Percentiles rank a stretch among this genome's conserved stretches.
Conservation (phyloP, 2,113 vertebrate species). For the Illadopsis cleaveri region DNA sequence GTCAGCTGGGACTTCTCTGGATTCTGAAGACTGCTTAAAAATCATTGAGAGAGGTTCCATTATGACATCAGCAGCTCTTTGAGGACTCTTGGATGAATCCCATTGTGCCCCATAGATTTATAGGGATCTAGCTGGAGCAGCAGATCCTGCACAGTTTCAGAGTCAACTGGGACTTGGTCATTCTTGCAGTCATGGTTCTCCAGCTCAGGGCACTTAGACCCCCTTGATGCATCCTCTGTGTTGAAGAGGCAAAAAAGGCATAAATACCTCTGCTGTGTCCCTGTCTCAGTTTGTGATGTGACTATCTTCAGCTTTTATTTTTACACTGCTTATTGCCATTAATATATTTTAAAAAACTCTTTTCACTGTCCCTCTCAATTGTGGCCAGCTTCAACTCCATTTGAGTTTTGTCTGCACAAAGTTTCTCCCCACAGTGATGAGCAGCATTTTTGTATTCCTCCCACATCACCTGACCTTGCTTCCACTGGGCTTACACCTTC, state of each 20-base stretch:
- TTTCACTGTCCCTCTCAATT: neutral
- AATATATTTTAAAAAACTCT: neutral
- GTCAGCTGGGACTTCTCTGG: neutral
- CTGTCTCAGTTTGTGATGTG: neutral
- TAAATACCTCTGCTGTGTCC: neutral
- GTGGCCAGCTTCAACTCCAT: neutral
- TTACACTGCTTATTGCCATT: neutral
- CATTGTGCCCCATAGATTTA: neutral
- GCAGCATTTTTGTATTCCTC: neutral
- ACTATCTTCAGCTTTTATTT: neutral
- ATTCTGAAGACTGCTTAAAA: neutral
- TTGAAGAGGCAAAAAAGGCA: neutral
- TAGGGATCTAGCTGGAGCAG: neutral
- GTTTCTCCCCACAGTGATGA: neutral
- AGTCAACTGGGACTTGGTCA: neutral
- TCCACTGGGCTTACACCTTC: neutral
- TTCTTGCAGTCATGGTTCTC: neutral
- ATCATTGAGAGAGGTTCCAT: no score
- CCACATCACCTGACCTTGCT: neutral
- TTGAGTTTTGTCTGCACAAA: neutral
- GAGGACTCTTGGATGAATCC: neutral
- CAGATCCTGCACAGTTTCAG: neutral
- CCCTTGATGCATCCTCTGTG: neutral
- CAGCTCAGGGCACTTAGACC: neutral
- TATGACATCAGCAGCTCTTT: neutral